These are phyloP conservation scores for Suricata suricatta DNA, from an alignment of 2,113 vertebrate species.

Conservation along the genomic window DNA sequence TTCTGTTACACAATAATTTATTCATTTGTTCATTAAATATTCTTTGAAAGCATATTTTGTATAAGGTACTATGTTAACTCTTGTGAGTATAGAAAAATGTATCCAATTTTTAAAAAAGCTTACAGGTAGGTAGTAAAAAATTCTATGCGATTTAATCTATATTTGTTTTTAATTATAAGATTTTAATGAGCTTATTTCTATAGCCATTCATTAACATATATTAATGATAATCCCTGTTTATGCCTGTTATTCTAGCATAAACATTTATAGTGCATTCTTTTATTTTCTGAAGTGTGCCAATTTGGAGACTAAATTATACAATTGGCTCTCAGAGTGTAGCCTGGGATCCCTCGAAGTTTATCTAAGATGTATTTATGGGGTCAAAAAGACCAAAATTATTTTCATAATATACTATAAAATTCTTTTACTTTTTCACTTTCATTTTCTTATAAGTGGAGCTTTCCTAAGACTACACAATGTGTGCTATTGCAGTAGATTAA, in stretches of 20 bases:
- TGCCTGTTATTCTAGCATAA: not conserved
- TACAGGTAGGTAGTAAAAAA: not conserved
- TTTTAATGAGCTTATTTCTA: not conserved
- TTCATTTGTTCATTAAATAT: not conserved
- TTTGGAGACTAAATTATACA: not conserved
- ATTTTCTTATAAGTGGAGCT: conserved; percentile 24
- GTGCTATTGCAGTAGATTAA: not conserved
- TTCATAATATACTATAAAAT: conserved; percentile 16
- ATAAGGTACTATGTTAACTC: not conserved
- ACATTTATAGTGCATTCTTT: not conserved
- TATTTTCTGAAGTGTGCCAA: not conserved
- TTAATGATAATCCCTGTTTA: not conserved
- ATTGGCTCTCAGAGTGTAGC: not conserved
- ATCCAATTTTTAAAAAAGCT: not conserved
- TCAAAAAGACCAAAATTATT: conserved; percentile 28
- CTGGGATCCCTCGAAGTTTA: not conserved
- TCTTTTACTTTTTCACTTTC: conserved; percentile 14
- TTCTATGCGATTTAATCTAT: not conserved
- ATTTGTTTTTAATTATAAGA: conserved; percentile 18
- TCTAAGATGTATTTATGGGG: not conserved
- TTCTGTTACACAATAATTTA: not conserved
- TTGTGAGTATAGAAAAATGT: not conserved
- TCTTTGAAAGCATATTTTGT: not conserved
- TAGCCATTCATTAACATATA: not conserved
- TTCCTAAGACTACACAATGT: not conserved